Conservation (phyloP, 1,140 invertebrate species). For the Plutomurus gul region DNA sequence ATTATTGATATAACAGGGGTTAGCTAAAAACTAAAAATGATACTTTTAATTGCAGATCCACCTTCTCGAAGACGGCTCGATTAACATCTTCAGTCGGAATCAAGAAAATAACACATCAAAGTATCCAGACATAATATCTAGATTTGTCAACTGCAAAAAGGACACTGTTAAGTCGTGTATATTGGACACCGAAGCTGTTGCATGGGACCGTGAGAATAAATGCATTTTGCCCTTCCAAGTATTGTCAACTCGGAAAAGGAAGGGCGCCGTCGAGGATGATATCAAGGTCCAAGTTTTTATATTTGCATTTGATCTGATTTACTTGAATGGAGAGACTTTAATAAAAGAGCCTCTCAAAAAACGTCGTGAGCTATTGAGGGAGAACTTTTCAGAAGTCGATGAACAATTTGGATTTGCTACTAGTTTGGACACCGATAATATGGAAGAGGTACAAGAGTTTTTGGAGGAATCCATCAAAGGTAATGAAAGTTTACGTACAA, state of each 20-base stretch:
- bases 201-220: constrained; percentile 88
- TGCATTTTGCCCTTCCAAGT: constrained; percentile 97
- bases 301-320: constrained; percentile 96
- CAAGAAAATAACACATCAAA: constrained; percentile 98
- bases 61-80: constrained; percentile 67
- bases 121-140: constrained; percentile 92
- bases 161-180: constrained; percentile 79
- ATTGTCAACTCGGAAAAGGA: constrained; percentile 92
- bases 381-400: constrained; percentile 76
- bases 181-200: constrained; percentile 95
- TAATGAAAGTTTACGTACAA: too few species aligned
- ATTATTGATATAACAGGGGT: not conserved
- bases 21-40: constrained; percentile 1
- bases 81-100: constrained; percentile 92
- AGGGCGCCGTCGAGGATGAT: constrained; percentile 84
- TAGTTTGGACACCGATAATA: constrained; percentile 77
- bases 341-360: constrained; percentile 78
- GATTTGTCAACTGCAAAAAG: constrained; percentile 65
- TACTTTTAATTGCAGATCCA: constrained; percentile 69
- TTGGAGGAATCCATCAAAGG: constrained; percentile 94
- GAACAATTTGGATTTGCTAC: constrained; percentile 90
- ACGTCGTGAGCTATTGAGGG: constrained; percentile 73
- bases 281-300: constrained; percentile 98
- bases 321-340: constrained; percentile 86
- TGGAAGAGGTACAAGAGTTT: constrained; percentile 93